A percentile compares a stretch with the other conserved stretches of the same genome.
Conservation (phyloP, 1,140 invertebrate genomes). For the Caenorhabditis briggsae region DNA sequence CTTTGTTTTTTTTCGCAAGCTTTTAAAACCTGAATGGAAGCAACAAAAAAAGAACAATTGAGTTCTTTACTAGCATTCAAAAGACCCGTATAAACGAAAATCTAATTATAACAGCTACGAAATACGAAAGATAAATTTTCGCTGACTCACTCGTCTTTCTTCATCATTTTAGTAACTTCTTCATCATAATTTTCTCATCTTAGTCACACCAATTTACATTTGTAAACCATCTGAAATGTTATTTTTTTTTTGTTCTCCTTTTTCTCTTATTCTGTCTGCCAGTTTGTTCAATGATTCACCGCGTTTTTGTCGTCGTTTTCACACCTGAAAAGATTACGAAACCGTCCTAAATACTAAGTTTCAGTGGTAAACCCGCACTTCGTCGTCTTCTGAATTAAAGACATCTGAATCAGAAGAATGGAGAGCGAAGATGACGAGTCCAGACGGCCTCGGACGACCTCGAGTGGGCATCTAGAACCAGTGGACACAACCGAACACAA, state of each 20-base stretch:
- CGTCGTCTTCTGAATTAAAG: background rate
- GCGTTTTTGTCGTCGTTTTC: conserved; percentile 8
- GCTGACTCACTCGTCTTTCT: background rate
- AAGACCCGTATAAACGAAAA: too few species aligned
- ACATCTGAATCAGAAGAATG: background rate
- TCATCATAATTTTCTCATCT: background rate
- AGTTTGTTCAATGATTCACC: conserved; percentile 48
- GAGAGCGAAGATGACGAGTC: conserved; percentile 27
- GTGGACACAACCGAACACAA: conserved; percentile 20
- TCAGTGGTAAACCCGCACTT: conserved; percentile 33
- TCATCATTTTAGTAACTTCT: background rate
- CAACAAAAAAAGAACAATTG: too few species aligned
- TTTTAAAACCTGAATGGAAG: too few species aligned
- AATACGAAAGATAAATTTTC: background rate
- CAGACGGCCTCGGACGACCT: background rate
- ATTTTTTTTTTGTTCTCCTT: background rate
- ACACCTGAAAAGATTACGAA: background rate
- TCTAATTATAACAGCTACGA: too few species aligned
- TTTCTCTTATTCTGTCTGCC: background rate
- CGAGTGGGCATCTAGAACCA: conserved; percentile 25
- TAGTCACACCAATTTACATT: conserved; percentile 5
- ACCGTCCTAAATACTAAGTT: conserved; percentile 4
- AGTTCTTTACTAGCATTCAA: too few species aligned
- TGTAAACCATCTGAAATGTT: conserved; percentile 14
- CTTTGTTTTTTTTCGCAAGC: too few species aligned